Evolutionary conservation across 1,140 invertebrate species (phyloP).

Genomic region (Cydia fagiglandana): DNA sequence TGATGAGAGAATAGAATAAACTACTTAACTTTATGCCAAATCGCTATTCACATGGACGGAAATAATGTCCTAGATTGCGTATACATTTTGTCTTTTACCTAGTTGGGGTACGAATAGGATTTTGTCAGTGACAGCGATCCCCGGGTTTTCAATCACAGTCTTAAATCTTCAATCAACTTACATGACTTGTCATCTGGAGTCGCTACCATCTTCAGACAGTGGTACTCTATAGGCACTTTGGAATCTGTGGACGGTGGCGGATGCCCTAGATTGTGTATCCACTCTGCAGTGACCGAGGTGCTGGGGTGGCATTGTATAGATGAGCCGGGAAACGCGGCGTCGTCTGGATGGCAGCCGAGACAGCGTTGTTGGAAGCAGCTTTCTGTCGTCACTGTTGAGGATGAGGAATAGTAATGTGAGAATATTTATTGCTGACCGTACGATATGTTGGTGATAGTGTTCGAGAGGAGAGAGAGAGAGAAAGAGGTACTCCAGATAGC

Average conservation of each 20-base stretch:
- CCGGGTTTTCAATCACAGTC: background rate
- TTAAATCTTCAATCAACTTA: conserved; percentile 35
- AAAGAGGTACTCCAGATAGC: too few species aligned
- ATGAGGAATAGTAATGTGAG: background rate
- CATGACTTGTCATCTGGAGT: conserved; percentile 72
- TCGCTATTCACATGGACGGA: too few species aligned
- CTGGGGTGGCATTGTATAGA: conserved; percentile 55
- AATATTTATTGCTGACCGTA: too few species aligned
- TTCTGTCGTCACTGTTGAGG: conserved; percentile 52
- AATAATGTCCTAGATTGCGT: too few species aligned
- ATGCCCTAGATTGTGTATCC: conserved; percentile 68
- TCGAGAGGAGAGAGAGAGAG: too few species aligned
- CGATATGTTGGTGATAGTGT: too few species aligned
- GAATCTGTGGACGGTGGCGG: conserved; percentile 67
- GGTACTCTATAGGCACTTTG: conserved; percentile 64
- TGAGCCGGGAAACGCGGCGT: conserved; percentile 46
- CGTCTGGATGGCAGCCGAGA: conserved; percentile 63
- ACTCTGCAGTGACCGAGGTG: conserved; percentile 66
- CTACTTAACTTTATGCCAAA: too few species aligned
- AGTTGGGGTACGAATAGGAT: too few species aligned
- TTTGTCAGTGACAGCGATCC: too few species aligned
- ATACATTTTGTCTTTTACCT: too few species aligned
- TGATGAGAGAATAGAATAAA: too few species aligned
- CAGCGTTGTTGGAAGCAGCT: conserved; percentile 66
- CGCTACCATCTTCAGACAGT: conserved; percentile 71